These are phyloP conservation scores for Teleopsis dalmanni DNA, from an alignment of 1,140 invertebrate genomes.

Conservation along the genomic window DNA sequence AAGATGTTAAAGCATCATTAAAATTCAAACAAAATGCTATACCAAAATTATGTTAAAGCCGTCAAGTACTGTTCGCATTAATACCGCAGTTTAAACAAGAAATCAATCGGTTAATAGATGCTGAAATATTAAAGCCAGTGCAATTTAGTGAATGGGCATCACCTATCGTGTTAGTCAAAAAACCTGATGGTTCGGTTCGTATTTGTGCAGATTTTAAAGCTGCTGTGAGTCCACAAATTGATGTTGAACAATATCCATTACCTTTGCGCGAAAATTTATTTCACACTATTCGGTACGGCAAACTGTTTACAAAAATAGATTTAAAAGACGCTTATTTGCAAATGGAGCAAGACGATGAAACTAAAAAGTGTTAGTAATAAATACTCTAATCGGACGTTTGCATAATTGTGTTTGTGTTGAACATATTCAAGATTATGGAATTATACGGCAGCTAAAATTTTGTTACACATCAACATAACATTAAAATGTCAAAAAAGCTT, in stretches of 20 bases:
- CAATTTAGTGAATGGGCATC: conserved; percentile 4
- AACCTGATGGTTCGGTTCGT: conserved; percentile 12
- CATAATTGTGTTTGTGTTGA: too few species aligned
- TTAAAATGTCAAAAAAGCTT: too few species aligned
- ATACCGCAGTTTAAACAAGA: conserved; percentile 22
- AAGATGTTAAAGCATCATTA: conserved; percentile 3
- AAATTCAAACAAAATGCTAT: neutral
- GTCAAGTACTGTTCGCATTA: conserved; percentile 21
- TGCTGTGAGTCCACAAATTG: conserved; percentile 1
- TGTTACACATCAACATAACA: too few species aligned
- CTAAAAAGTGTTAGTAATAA: conserved; percentile 18
- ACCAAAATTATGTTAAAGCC: conserved; percentile 2
- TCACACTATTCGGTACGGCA: conserved; percentile 25
- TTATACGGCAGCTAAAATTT: too few species aligned
- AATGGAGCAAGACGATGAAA: conserved; percentile 23
- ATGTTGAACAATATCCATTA: conserved; percentile 32
- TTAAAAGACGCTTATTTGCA: conserved; percentile 23
- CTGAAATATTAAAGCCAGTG: conserved; percentile 17
- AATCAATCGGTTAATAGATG: conserved; percentile 17
- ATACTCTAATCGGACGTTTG: conserved; percentile 33
- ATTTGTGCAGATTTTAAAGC: conserved; percentile 26
- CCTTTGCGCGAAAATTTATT: conserved; percentile 32
- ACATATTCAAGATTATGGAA: too few species aligned
- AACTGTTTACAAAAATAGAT: conserved; percentile 27
- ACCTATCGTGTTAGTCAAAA: neutral